These are phyloP conservation scores for Nineta flava DNA, from an alignment of 2,888 invertebrate genomes.

Conservation along the genomic window DNA sequence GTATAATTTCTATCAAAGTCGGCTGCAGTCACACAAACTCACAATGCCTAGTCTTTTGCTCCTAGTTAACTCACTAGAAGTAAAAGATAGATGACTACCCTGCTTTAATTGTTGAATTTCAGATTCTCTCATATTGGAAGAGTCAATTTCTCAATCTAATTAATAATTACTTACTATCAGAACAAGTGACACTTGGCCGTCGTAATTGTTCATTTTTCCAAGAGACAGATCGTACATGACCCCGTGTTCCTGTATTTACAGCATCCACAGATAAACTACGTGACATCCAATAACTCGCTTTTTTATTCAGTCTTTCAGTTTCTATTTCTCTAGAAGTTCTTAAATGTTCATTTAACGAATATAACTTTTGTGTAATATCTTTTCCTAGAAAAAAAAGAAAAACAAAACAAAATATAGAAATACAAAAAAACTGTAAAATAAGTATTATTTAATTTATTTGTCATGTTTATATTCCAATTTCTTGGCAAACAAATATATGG, in stretches of 20 bases:
- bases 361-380: slow-evolving; percentile 72
- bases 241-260: slow-evolving; percentile 60
- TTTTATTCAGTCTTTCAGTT: slow-evolving; percentile 22
- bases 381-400: slow-evolving; percentile 39
- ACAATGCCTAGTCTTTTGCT: too few relatives aligned
- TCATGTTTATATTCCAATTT: too few relatives aligned
- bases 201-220: slow-evolving; percentile 36
- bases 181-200: slow-evolving; percentile 27
- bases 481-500: too few relatives aligned
- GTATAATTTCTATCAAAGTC: too few relatives aligned
- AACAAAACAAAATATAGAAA: slow-evolving; percentile 2
- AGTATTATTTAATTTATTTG: background rate
- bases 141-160: too few relatives aligned
- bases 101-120: too few relatives aligned
- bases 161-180: slow-evolving; percentile 26
- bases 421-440: background rate
- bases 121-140: too few relatives aligned
- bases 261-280: slow-evolving; percentile 64
- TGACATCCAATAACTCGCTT: slow-evolving; percentile 32
- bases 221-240: slow-evolving; percentile 49
- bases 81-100: too few relatives aligned
- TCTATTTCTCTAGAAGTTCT: slow-evolving; percentile 27
- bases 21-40: too few relatives aligned
- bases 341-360: slow-evolving; percentile 63
- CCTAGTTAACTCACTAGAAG: too few relatives aligned